Conservation (phyloP, 2,113 vertebrate species). For the Hoplias malabaricus region DNA sequence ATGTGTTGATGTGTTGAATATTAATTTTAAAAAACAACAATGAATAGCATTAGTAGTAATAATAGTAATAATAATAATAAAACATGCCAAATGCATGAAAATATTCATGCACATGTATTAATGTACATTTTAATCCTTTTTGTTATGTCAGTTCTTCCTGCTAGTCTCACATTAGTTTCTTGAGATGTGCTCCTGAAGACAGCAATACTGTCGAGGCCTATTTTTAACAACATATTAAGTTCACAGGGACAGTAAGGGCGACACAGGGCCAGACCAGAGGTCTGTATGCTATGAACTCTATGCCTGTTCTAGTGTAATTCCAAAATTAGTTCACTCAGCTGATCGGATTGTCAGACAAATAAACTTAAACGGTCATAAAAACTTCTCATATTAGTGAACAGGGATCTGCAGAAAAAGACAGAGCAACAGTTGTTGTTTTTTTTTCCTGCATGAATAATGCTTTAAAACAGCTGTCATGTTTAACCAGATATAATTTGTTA, state of each 20-base stretch:
- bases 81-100: too few species aligned
- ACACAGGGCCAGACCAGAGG: not conserved
- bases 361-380: not conserved
- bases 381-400: not conserved
- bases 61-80: too few species aligned
- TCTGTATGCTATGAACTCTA: not conserved
- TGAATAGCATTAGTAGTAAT: too few species aligned
- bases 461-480: not conserved
- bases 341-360: not conserved
- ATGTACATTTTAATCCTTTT: not conserved
- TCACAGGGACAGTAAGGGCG: slow-evolving; percentile 25
- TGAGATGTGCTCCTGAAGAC: not conserved
- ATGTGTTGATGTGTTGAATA: not conserved
- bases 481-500: not conserved
- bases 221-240: slow-evolving; percentile 50
- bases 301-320: not conserved
- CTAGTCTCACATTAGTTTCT: not conserved
- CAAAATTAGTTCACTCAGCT: not conserved
- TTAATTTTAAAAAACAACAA: not conserved
- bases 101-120: too few species aligned
- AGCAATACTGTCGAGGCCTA: slow-evolving; percentile 29
- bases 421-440: not conserved
- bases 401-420: not conserved
- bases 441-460: not conserved
- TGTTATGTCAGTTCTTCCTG: not conserved